Conservation (phyloP, 2,113 vertebrate species). For the Ranitomeya imitator region DNA sequence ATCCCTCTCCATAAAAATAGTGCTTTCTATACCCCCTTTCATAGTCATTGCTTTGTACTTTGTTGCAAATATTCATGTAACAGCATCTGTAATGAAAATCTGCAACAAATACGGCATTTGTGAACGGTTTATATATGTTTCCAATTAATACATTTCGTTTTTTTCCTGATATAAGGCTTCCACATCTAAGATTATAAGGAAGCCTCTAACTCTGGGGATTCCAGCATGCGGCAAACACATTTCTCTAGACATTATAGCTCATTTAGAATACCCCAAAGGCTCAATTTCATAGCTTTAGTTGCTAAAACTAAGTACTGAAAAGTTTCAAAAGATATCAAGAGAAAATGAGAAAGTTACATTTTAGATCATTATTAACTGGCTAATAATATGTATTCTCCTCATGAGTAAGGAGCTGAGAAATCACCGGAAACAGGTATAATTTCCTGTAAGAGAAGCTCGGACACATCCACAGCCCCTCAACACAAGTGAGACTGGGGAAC, state of each 20-base stretch:
- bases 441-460: background rate
- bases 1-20: too few relatives aligned
- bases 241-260: background rate
- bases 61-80: too few relatives aligned
- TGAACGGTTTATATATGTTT: too few relatives aligned
- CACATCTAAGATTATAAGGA: too few relatives aligned
- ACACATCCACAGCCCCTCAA: background rate
- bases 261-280: background rate
- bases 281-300: background rate
- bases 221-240: background rate
- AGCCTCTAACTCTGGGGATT: background rate
- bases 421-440: background rate
- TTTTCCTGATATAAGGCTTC: too few relatives aligned
- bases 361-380: background rate
- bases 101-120: too few relatives aligned
- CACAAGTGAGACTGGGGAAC: background rate
- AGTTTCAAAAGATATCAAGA: background rate
- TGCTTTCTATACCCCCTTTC: too few relatives aligned
- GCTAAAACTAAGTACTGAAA: background rate
- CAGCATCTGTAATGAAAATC: too few relatives aligned
- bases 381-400: background rate
- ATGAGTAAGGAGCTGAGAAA: background rate
- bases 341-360: background rate
- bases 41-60: too few relatives aligned
- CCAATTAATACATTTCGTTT: too few relatives aligned